These are phyloP conservation scores for Danio tinwini DNA, from an alignment of 2,797 vertebrate species.

Conservation along the genomic window DNA sequence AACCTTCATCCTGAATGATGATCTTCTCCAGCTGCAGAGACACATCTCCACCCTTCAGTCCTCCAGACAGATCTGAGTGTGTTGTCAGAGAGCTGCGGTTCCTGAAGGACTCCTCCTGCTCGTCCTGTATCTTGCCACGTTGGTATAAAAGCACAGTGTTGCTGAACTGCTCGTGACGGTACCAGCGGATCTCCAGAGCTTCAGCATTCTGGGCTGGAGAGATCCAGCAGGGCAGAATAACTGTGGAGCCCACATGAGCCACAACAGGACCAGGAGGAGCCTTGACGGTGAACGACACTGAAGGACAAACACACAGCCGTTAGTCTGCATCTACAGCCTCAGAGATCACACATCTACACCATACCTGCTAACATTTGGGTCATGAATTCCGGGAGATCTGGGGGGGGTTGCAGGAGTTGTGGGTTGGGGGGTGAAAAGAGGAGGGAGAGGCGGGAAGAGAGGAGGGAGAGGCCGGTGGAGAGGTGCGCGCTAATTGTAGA, in stretches of 20 bases:
- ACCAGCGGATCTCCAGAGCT: slow-evolving; percentile 70
- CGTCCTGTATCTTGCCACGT: background rate
- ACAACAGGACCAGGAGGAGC: background rate
- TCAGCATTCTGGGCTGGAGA: slow-evolving; percentile 58
- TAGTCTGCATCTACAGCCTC: too few relatives aligned
- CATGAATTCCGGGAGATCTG: too few relatives aligned
- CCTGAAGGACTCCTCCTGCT: background rate
- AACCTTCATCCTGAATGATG: slow-evolving; percentile 56
- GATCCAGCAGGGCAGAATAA: slow-evolving; percentile 72
- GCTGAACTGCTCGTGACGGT: background rate
- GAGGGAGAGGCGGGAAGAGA: too few relatives aligned
- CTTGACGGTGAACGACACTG: slow-evolving; percentile 39
- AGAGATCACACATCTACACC: too few relatives aligned
- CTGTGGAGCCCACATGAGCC: background rate
- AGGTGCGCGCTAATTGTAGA: too few relatives aligned
- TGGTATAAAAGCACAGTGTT: slow-evolving; percentile 51
- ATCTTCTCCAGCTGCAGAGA: slow-evolving; percentile 65
- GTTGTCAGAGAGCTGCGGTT: slow-evolving; percentile 62
- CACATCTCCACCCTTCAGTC: slow-evolving; percentile 66
- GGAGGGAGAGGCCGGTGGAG: too few relatives aligned
- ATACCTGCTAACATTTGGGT: too few relatives aligned
- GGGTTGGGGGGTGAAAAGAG: too few relatives aligned
- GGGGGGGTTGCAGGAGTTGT: too few relatives aligned
- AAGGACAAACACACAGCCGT: background rate
- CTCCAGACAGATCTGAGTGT: slow-evolving; percentile 51